These are phyloP conservation scores for Amaurobius ferox DNA, from an alignment of 2,888 invertebrate genomes.

Conservation along the genomic window DNA sequence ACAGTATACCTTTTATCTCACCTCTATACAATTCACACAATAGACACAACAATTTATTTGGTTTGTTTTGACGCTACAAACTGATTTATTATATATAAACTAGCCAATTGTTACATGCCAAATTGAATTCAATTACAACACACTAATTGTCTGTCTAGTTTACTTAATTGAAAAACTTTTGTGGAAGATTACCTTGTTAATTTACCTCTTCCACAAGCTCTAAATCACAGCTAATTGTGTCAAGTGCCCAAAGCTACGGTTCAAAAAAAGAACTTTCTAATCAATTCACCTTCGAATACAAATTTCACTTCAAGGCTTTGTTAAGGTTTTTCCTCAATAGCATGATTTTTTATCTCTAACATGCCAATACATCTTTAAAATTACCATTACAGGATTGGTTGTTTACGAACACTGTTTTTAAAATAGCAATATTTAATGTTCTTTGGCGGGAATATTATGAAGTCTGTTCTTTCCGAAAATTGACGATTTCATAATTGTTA, in stretches of 20 bases:
- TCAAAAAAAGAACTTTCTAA: background rate
- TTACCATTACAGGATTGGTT: background rate
- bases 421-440: background rate
- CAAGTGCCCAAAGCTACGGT: background rate
- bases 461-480: too few species aligned
- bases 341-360: background rate
- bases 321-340: background rate
- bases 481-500: too few species aligned
- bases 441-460: background rate
- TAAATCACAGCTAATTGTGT: background rate
- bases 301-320: background rate
- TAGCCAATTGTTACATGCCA: too few species aligned
- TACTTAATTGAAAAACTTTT: too few species aligned
- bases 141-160: too few species aligned
- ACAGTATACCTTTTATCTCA: too few species aligned
- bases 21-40: too few species aligned
- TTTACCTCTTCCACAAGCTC: background rate
- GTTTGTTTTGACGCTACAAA: too few species aligned
- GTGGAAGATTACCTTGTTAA: background rate
- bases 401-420: background rate
- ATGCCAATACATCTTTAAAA: background rate
- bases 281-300: background rate
- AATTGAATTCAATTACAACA: too few species aligned
- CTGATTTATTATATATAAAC: too few species aligned
- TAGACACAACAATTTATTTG: too few species aligned